A percentile compares a stretch with the other conserved stretches of the same genome.
Conservation (phyloP, 2,888 invertebrate species). For the Athalia rosae region DNA sequence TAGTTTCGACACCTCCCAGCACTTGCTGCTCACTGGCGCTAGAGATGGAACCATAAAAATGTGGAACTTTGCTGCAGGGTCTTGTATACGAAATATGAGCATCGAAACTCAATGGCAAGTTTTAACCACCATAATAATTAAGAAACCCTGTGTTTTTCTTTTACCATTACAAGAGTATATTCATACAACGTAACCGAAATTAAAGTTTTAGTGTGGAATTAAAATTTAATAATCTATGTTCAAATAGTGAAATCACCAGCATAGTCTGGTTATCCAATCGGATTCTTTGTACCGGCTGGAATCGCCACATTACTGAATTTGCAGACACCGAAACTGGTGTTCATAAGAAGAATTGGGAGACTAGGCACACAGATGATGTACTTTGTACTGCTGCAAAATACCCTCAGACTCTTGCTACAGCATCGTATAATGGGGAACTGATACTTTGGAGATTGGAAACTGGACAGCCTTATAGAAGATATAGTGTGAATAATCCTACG, state of each 20-base stretch:
- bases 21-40: constrained; percentile 86
- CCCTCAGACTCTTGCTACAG: constrained; percentile 84
- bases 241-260: constrained; percentile 74
- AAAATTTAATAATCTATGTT: background rate
- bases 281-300: constrained; percentile 88
- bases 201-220: background rate
- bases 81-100: constrained; percentile 81
- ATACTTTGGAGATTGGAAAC: constrained; percentile 89
- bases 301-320: constrained; percentile 83
- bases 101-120: constrained; percentile 79
- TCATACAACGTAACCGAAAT: background rate
- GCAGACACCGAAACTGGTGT: constrained; percentile 76
- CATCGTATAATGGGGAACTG: constrained; percentile 86
- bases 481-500: constrained; percentile 69
- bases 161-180: background rate
- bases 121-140: background rate
- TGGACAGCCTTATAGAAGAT: constrained; percentile 80
- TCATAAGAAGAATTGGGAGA: constrained; percentile 82
- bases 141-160: too few relatives aligned
- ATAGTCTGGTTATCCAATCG: constrained; percentile 75
- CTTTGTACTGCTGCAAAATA: constrained; percentile 80
- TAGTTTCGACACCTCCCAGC: constrained; percentile 84
- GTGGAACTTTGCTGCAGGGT: constrained; percentile 91
- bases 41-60: constrained; percentile 86
- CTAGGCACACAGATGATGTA: constrained; percentile 84